Base-by-base conservation (phyloP, 2,888 invertebrate species). In the Eupithecia subfuscata region DNA sequence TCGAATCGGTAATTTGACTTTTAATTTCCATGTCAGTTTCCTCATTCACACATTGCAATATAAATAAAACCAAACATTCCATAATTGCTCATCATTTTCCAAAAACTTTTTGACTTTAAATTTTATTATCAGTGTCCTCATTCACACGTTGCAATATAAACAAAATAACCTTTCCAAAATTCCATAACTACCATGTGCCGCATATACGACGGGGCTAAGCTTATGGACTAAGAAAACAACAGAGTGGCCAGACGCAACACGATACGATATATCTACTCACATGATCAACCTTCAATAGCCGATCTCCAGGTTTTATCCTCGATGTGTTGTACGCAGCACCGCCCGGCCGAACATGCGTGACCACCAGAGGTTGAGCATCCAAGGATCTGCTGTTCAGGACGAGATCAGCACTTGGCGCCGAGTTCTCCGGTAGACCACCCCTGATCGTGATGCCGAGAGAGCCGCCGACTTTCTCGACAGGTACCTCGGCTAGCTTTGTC, bases 311-410 rank as follows among this genome's bases (percentile, higher is more conserved):
- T 88, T 98, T 97, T 80, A 99, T 97, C 79, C 98, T 96, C 0
- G 98, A 98, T 76, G 97, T 98, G 85, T 97, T 97, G 81, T 98
- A 98, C 4, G 98, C 98, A 0, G 99, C 97, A 0, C 99, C 98
- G 73, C 98, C 97, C 14, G 98, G 96, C 81, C 98, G 95, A 8
- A 99, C 97, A 85, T 98, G 97, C 0, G 98, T 99, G 56, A 99
- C 97, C 8, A 98, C 97, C 80, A 99, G 91, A 0, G 99, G 98
- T 81, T 97, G 96, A 0, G 96, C 94, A 30, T 96, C 95, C 76
- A 95, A 80, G 0, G 92, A 92, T 75, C 95, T 92, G 78, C 96
- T 95, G 84, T 96, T 96, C 18, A 96, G 94, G 25, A 96, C 95
- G 79, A 95, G 88, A 52, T 97, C 97, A 0, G 97, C 96, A 74